Base-by-base conservation (phyloP, 2,113 vertebrate genomes). In the Prunella fulvescens region DNA sequence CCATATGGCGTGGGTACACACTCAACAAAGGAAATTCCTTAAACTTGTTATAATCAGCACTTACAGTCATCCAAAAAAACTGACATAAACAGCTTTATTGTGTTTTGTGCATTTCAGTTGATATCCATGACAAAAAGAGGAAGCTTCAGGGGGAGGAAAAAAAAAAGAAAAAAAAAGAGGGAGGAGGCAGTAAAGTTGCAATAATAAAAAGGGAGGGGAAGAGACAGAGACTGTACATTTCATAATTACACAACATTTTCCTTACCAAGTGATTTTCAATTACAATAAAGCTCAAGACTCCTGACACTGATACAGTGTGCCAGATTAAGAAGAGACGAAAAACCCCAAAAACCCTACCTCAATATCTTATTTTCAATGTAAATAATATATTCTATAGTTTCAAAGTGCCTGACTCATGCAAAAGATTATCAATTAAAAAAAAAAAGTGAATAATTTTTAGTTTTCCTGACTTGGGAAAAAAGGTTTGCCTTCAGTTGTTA, bases 21-120 rank as follows among this genome's bases (percentile, higher is more conserved):
- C 97, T 98, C 98, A 98, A 98, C 98, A 98, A 99, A 98, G 97
- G 98, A 98, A 98, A 98, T 98, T 98, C 98, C 98, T 98, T 98
- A 98, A 98, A 98, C 98, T 98, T 98, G 98, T 98, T 98, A 98
- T 98, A 98, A 98, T 98, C 98, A 98, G 98, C 98, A 99, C 97
- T 98, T 98, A 98, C 97, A 98, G 97, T 98, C 97, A 98, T 98
- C 98, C 97, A 98, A 98, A 98, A 97, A 98, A 98, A 96, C 98
- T 98, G 98, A 98, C 98, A 98, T 97, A 98, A 98, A 98, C 98
- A 98, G 97, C 97, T 98, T 98, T 98, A 98, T 98, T 98, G 97
- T 98, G 97, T 98, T 98, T 98, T 97, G 97, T 97, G 97, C 97
- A 97, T 98, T 98, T 98, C 97, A 97, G 96, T 97, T 98, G 97